Evolutionary conservation across 2,113 vertebrate species (phyloP).

Genomic region (Tapirus terrestris): DNA sequence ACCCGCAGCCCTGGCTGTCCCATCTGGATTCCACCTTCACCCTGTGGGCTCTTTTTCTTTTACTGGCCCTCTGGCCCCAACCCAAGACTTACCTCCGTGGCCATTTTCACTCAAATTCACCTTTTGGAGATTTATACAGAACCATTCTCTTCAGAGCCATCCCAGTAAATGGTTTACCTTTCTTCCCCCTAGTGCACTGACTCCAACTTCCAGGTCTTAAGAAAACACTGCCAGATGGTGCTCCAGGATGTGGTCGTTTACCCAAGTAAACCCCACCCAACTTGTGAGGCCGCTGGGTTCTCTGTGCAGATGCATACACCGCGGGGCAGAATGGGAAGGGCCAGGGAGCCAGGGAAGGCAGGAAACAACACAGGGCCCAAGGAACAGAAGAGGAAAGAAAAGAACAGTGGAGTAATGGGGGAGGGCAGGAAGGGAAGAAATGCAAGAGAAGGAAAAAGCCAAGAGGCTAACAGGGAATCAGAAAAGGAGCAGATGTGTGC

Average conservation of each 20-base stretch:
- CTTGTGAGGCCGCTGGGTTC: background rate
- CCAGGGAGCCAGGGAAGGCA: no score
- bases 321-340: background rate
- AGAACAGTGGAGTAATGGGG: background rate
- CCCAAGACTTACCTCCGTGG: background rate
- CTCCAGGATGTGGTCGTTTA: background rate
- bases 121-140: background rate
- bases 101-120: background rate
- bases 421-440: background rate
- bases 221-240: constrained; percentile 5
- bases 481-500: background rate
- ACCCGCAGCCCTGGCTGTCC: background rate
- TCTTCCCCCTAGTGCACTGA: background rate
- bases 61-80: no score
- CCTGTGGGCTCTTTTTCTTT: background rate
- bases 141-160: background rate
- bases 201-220: background rate
- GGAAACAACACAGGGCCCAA: background rate
- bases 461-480: background rate
- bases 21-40: background rate
- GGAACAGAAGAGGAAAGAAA: background rate
- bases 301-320: background rate
- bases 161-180: background rate
- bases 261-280: constrained; percentile 8
- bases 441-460: background rate